phyloP scores from a whole-genome alignment of 2,888 invertebrate genomes.

The Xanthorhoe spadicearia region DNA sequence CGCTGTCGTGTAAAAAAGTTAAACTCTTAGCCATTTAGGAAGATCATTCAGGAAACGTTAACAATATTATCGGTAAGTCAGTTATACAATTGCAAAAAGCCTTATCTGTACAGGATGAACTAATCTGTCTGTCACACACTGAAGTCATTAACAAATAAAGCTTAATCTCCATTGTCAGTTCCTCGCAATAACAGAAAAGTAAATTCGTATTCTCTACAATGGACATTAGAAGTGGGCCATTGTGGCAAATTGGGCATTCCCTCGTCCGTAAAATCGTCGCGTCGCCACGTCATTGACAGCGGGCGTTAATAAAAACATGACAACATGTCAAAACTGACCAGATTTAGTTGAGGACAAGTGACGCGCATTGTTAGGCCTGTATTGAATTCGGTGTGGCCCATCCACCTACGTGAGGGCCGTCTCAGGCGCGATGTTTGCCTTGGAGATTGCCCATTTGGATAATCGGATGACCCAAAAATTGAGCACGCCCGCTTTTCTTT shows the following conservation, averaged over 20 bases:
- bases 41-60: constrained; percentile 35
- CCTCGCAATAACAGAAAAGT: constrained; percentile 76
- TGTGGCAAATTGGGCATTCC: constrained; percentile 80
- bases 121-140: constrained; percentile 55
- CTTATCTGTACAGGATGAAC: constrained; percentile 59
- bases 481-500: constrained; percentile 75
- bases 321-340: constrained; percentile 83
- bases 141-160: constrained; percentile 80
- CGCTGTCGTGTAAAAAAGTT: constrained; percentile 17
- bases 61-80: constrained; percentile 44
- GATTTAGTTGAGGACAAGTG: constrained; percentile 81
- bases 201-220: constrained; percentile 72
- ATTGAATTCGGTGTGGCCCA: constrained; percentile 82
- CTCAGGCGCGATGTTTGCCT: constrained; percentile 71
- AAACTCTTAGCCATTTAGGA: constrained; percentile 29
- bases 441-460: constrained; percentile 70
- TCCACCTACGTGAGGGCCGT: constrained; percentile 68
- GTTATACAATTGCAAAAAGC: constrained; percentile 52
- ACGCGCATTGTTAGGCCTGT: constrained; percentile 68
- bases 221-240: constrained; percentile 78
- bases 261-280: constrained; percentile 72
- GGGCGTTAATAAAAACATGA: constrained; percentile 83
- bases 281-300: constrained; percentile 70
- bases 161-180: constrained; percentile 72
- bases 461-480: constrained; percentile 68